Base-by-base conservation (phyloP, 2,888 invertebrate species). In the Lordiphosa fenestrarum region DNA sequence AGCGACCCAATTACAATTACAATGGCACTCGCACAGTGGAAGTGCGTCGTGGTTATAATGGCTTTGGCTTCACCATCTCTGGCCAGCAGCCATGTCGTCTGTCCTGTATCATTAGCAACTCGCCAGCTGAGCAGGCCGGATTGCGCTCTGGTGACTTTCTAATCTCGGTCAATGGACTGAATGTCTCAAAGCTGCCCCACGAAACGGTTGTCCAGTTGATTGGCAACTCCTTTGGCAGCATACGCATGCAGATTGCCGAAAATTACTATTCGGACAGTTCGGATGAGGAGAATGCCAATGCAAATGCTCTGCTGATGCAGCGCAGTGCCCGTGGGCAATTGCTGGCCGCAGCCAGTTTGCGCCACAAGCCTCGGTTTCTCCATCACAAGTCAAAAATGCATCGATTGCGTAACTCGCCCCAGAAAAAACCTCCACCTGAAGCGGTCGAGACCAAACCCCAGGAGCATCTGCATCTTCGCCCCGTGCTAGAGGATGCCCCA, bases 61-160 rank as follows among this genome's bases (percentile, higher is more conserved):
- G 98, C 6, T 98, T 97, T 88, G 98, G 98, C n/a, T 98, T 98
- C 88, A 98, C 98, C 19, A 98, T 98, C 86, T 97, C 98, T 2
- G 98, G 98, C 3, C 98, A 98, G 88, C 95, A 97, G 86, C 98
- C 98, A 0, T 98, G 98, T 88, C 95, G 98, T 66, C 92, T 98
- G 57, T 97, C 97, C 50, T 97, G 96, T 82, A 98, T 98, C 77
- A 97, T 97, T 1, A 91, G 93, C 44, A 95, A 95, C 73, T 96
- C 95, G 60, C 97, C 98, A 2, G 98, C 98, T 0, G 97, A 97
- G 85, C 92, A 93, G 63, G 96, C 96, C 25, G 98, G 98, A 0
- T 90, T 98, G 15, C 92, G 96, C 23, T 95, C 97, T 35, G 98
- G 98, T 0, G 98, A 98, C 86, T 97, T 96, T 77, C 91, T 98